Evolutionary conservation across 2,113 vertebrate species (phyloP).

Genomic region (Herpailurus yagouaroundi): DNA sequence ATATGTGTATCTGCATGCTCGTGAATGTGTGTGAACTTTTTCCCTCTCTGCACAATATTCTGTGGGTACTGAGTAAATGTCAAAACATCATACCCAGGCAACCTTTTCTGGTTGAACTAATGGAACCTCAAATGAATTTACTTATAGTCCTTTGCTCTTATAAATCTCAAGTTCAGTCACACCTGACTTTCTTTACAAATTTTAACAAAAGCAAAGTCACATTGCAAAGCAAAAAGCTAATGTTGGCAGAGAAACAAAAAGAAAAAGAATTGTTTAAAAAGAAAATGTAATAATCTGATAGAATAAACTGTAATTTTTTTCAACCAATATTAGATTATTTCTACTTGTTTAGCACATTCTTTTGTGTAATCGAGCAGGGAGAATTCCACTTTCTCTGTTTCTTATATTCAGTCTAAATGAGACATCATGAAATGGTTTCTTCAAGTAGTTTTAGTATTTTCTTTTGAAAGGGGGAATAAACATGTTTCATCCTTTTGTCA

Average conservation of each 20-base stretch:
- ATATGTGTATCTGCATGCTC: background rate
- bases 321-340: background rate
- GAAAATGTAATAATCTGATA: background rate
- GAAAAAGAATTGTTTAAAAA: background rate
- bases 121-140: constrained; percentile 76
- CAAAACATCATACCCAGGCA: constrained; percentile 53
- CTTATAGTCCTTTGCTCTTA: constrained; percentile 54
- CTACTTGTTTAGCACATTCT: background rate
- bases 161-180: constrained; percentile 70
- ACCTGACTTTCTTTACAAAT: constrained; percentile 59
- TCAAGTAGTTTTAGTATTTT: background rate
- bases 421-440: background rate
- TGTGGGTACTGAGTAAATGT: constrained; percentile 59
- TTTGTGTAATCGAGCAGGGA: background rate
- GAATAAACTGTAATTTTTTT: background rate
- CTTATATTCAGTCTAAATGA: constrained; percentile 11
- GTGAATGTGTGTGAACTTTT: background rate
- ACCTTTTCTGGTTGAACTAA: constrained; percentile 70
- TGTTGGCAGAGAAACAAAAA: background rate
- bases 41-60: constrained; percentile 1
- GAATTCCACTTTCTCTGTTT: background rate
- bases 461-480: constrained; percentile 63
- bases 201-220: constrained; percentile 67
- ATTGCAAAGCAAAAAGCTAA: background rate
- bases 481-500: constrained; percentile 44